Percentiles rank a stretch among this genome's conserved stretches.
Evolutionary conservation across 1,140 invertebrate genomes (phyloP).

Genomic region (Sycophaga agraensis): DNA sequence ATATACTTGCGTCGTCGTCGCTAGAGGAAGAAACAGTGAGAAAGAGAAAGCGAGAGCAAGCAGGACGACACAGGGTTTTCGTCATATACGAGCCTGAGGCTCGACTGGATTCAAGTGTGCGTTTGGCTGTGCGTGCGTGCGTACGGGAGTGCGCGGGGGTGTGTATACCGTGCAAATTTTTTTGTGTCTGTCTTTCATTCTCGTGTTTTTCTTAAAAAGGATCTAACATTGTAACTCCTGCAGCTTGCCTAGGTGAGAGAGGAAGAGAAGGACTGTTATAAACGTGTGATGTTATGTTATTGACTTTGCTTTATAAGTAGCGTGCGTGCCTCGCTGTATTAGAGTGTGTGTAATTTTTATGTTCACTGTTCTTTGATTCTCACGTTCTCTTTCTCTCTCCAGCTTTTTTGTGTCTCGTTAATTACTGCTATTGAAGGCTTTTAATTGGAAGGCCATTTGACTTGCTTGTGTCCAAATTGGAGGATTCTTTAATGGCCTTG

Average conservation of each 20-base stretch:
- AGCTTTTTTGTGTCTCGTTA: no score
- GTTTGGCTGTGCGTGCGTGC: no score
- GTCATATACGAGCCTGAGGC: no score
- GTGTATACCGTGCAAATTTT: neutral
- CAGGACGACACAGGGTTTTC: no score
- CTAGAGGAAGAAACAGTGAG: no score
- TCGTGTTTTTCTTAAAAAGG: slow-evolving; percentile 7
- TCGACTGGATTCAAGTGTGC: neutral
- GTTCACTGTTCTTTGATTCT: neutral
- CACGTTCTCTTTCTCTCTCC: no score
- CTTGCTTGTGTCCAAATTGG: neutral
- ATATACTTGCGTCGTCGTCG: no score
- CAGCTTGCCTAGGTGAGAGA: neutral
- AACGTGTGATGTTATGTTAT: slow-evolving; percentile 8
- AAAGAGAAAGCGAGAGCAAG: no score
- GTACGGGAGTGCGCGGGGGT: neutral
- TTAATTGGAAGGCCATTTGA: slow-evolving; percentile 2
- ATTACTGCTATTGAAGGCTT: slow-evolving; percentile 7
- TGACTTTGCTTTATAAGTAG: slow-evolving; percentile 5
- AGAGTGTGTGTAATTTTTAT: slow-evolving; percentile 10
- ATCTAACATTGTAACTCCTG: no score
- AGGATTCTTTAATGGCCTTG: slow-evolving; percentile 14
- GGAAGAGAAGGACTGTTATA: neutral
- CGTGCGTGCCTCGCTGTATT: neutral
- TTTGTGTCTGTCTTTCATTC: no score